Evolutionary conservation across 2,888 invertebrate genomes (phyloP), one percentile per base, ranked within the genome.

Genomic region (Agrenia bidenticulata): DNA sequence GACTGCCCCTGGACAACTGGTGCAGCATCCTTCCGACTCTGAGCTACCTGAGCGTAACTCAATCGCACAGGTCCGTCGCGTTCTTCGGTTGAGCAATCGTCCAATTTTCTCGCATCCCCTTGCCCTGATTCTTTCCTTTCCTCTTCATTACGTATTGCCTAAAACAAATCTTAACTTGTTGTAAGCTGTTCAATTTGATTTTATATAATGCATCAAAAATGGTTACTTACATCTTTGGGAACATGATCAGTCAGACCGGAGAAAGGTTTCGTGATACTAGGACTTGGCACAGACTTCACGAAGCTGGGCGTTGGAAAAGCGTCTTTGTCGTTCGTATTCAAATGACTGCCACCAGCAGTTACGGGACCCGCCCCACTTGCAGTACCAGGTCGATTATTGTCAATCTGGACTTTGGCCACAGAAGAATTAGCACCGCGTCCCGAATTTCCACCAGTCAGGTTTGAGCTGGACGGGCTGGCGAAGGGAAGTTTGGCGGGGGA

Each of bases 41-140:
- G 86, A 42, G 86, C 86, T 67, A 86, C 86, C 80, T 87, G 87
- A 68, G 87, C 87, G 79, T 87, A 87, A 78, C 86, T 86, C 78
- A 86, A 81, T 49, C 73, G 69, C 82, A 73, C 71, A 32, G 73
- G 73, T 50, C 76, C 74, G 27, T 75, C 76, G 37, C 66, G 54
- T 60, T 73, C 76, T n/a, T 76, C 74, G 2, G 9, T 57, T 57
- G 56, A 57, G 76, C 76, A 76, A 73, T 74, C 73, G n/a, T 72
- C 73, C 5, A 27, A 42, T 63, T 70, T 74, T 53, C 67, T 72
- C 15, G 60, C 68, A 42, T 70, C 72, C 19, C 72, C 72, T 60
- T 67, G 67, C 17, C 70, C 72, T 49, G 57, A 63, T 24, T 66
- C 70, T 49, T 66, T 72, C 17, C 55, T 56, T 23, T 65, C 67